Base-by-base conservation (phyloP, 2,888 invertebrate species). In the Epinotia ramella region DNA sequence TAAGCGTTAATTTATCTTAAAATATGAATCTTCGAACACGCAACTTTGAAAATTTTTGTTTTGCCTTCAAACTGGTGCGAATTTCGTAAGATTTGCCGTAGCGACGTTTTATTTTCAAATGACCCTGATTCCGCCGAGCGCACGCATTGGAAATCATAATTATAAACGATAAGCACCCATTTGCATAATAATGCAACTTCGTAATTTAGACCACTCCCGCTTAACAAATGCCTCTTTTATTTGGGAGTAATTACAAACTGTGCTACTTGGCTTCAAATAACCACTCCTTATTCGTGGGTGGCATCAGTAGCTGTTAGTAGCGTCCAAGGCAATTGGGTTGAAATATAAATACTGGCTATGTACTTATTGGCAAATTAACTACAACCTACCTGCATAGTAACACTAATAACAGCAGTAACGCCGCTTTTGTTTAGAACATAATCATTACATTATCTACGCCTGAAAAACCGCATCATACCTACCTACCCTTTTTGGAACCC, bases 121-220 rank as follows among this genome's bases (percentile, higher is more conserved):
- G 76, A 76, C 77, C 77, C 66, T 77, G 76, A 76, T 76, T 68
- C 64, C 56, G 59, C 12, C 59, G 73, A 74, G 73, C 67, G 78
- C 73, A 77, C 77, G 79, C 73, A 73, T 72, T 78, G 67, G 77
- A 74, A 79, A 74, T 73, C 77, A 76, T 74, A 78, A 77, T 70
- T 78, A 76, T 64, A 77, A 76, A 72, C 74, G 62, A 76, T 67
- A 72, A 76, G 66, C 57, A 24, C 46, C 56, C 49, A 76, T 76
- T 72, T 76, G 28, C 76, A 76, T 76, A 56, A 56, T 75, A 70
- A 72, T 72, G 53, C 70, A 66, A 67, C 62, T 56, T 18, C 40
- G 40, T 57, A 63, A 63, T 18, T 71, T 67, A 13, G 62, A 60
- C 70, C 70, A 18, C 44, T 72, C 71, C 75, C 56, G 56, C 72